Percentiles rank a stretch among this genome's conserved stretches.
phyloP scores from a whole-genome alignment of 2,888 invertebrate genomes.

The Sisyra terminalis region DNA sequence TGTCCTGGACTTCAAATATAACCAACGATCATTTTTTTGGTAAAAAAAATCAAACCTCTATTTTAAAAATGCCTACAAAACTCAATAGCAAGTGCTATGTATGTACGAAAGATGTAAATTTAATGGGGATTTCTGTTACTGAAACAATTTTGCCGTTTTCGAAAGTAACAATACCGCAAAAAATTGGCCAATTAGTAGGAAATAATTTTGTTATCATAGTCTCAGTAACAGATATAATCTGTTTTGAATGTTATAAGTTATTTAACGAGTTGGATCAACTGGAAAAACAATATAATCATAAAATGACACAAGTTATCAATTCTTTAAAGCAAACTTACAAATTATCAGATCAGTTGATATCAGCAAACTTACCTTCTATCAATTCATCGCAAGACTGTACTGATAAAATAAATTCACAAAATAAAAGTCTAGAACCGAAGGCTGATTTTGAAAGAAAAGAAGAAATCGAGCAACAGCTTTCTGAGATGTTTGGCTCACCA shows the following conservation, averaged over 20 bases:
- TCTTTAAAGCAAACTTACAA: constrained; percentile 16
- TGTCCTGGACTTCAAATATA: too few species aligned
- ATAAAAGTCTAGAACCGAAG: not conserved
- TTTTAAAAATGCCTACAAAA: too few species aligned
- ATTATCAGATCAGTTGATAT: constrained; percentile 7
- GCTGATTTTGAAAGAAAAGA: constrained; percentile 18
- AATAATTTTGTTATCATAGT: constrained; percentile 31
- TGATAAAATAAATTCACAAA: not conserved
- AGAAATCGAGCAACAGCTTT: constrained; percentile 16
- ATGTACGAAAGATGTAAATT: too few species aligned
- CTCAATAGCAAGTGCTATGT: too few species aligned
- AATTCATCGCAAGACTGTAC: not conserved
- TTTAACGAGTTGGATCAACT: constrained; percentile 30
- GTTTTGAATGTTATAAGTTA: constrained; percentile 27
- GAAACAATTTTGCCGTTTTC: constrained; percentile 22
- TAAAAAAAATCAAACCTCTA: too few species aligned
- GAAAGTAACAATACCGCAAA: constrained; percentile 29
- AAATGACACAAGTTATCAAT: constrained; percentile 15
- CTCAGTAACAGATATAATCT: constrained; percentile 28
- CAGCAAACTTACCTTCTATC: not conserved
- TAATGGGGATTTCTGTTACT: too few species aligned
- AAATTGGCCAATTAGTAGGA: constrained; percentile 30
- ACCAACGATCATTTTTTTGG: too few species aligned
- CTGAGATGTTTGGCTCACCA: constrained; percentile 12
- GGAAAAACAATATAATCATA: constrained; percentile 28